Conservation (phyloP, 23 tunicate genomes). For the Styela clava region DNA sequence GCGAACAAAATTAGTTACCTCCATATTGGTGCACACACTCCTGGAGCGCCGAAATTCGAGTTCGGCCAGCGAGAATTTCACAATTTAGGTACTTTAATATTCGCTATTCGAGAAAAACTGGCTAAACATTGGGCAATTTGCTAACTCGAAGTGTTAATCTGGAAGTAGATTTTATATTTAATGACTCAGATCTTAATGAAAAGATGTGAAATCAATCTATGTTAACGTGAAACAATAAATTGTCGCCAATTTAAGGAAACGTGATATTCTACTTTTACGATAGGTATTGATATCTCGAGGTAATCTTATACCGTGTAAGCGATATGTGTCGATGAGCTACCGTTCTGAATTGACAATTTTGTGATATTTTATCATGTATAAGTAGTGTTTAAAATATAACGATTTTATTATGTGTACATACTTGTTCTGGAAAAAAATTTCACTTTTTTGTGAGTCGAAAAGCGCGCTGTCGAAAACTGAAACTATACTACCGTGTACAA, state of each 20-base stretch:
- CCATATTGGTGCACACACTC: too few species aligned
- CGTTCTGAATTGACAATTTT: not conserved
- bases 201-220: slow-evolving; percentile 8
- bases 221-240: not conserved
- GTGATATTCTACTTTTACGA: not conserved
- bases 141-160: not conserved
- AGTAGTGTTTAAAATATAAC: not conserved
- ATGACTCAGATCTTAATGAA: not conserved
- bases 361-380: not conserved
- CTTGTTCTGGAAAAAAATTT: not conserved
- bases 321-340: not conserved
- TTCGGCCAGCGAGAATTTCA: too few species aligned
- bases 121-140: too few species aligned
- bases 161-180: not conserved
- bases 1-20: too few species aligned
- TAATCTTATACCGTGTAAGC: not conserved
- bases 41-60: too few species aligned
- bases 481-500: not conserved
- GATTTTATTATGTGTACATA: not conserved
- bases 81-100: too few species aligned
- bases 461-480: not conserved
- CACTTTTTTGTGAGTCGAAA: not conserved
- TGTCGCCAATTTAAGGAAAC: not conserved
- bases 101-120: too few species aligned
- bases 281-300: not conserved